A percentile compares a stretch with the other conserved stretches of the same genome.
Evolutionary conservation across 2,797 vertebrate genomes (phyloP).

Genomic region (Falco columbarius): DNA sequence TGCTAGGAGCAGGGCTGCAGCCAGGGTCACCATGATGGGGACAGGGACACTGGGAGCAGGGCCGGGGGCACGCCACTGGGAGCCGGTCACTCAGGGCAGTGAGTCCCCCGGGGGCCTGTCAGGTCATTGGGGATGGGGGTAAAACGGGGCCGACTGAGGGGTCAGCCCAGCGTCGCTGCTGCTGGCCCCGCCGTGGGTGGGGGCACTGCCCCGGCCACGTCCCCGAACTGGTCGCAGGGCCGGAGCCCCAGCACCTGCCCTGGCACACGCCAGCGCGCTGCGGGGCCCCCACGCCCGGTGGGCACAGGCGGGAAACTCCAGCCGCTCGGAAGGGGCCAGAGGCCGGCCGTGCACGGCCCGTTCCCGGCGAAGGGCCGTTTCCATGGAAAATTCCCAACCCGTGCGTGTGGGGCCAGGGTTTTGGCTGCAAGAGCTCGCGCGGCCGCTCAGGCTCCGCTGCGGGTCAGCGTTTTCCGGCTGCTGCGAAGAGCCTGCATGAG

Average conservation of each 20-base stretch:
- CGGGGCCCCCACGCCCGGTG: fast-evolving
- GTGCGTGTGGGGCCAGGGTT: fast-evolving
- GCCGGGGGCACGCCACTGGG: too few species aligned
- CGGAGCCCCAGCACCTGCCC: background rate
- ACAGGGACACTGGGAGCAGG: background rate
- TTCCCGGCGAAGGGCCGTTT: background rate
- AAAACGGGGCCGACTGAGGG: fast-evolving
- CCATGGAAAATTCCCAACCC: background rate
- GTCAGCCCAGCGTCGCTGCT: fast-evolving
- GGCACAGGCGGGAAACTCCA: background rate
- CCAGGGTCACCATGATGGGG: too few species aligned
- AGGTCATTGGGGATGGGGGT: background rate
- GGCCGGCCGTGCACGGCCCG: fast-evolving
- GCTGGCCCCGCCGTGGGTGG: fast-evolving
- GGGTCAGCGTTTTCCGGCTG: conserved; percentile 5
- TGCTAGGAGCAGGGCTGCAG: background rate
- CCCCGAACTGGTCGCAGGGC: too few species aligned
- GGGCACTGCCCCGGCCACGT: too few species aligned
- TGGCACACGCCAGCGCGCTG: too few species aligned
- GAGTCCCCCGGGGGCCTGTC: fast-evolving
- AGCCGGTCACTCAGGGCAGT: background rate
- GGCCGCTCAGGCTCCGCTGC: fast-evolving
- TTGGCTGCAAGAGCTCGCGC: fast-evolving
- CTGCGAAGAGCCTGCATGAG: conserved; percentile 1
- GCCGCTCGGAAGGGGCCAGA: fast-evolving